Evolutionary conservation across 2,888 invertebrate genomes (phyloP), one percentile per base, ranked within the genome.

Genomic region (Orchesellides sinensis): DNA sequence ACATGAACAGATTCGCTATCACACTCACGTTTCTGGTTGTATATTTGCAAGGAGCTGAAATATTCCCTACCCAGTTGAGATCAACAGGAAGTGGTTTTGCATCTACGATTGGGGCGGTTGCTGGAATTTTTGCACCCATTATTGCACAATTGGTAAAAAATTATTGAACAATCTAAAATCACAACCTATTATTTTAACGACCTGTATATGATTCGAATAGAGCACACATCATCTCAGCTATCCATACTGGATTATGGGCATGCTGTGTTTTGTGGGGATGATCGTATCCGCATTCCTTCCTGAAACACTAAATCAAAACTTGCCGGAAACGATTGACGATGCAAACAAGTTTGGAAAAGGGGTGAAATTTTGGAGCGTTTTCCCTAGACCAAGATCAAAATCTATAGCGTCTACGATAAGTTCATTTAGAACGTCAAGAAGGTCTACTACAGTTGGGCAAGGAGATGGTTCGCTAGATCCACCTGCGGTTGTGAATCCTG

Each of bases 11-110:
- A 70, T 85, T 86, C 63, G 68, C 85, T 4, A 77, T 92, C 70
- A 92, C 92, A 1, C 88, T 93, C 23, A 90, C 92, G 6, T 93
- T 92, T 89, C 93, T 93, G 87, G 91, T 92, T 21, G 92, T 92
- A 8, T 49, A 92, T 91, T 88, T 90, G 8, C 83, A 83, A 70
- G 85, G 85, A 2, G 83, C 86, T 1, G 94, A 94, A 90, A 91
- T 93, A 25, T 94, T 93, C 89, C 94, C 94, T n/a, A 94, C 94
- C 0, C 93, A 93, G 87, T 90, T 94, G 45, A 90, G 94, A 25
- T 93, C 93, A 88, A 92, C 93, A 4, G 94, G 94, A 59, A 91
- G 93, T 86, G 92, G 93, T 0, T 89, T 93, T 79, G 92, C 93
- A 32, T 91, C 92, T 70, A 91, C 93, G 49, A 88, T 92, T 5